A percentile compares a stretch with the other conserved stretches of the same genome.
These are phyloP conservation scores for Teleogryllus oceanicus DNA, from an alignment of 2,888 invertebrate genomes.

Conservation along the genomic window DNA sequence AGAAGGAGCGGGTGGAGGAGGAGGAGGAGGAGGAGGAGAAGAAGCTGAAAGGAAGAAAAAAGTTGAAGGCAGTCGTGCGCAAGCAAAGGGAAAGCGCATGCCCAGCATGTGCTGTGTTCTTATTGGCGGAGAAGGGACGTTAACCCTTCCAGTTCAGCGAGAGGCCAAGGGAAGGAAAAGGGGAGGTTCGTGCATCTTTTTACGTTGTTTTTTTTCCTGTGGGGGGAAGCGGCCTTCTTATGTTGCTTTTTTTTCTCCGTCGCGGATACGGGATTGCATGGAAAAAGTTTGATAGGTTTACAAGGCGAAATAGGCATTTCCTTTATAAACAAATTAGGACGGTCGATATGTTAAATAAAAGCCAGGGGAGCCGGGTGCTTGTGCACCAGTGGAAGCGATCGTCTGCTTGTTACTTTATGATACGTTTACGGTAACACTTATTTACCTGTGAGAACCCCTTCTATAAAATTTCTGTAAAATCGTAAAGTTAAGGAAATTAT, in stretches of 20 bases:
- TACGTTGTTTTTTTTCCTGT: neutral
- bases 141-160: neutral
- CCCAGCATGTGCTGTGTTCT: neutral
- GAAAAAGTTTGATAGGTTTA: neutral
- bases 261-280: neutral
- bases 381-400: too few species aligned
- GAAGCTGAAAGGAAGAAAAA: slow-evolving; percentile 10
- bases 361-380: neutral
- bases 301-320: neutral
- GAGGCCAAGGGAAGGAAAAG: neutral
- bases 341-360: neutral
- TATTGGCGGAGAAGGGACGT: neutral
- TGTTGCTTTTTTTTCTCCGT: neutral
- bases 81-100: neutral
- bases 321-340: slow-evolving; percentile 18
- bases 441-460: too few species aligned
- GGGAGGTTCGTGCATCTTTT: neutral
- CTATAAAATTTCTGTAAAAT: too few species aligned
- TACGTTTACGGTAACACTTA: too few species aligned
- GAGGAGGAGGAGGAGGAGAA: neutral
- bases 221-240: neutral
- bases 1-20: neutral
- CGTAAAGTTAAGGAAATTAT: too few species aligned
- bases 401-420: too few species aligned
- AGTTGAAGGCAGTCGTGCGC: slow-evolving; percentile 3